Evolutionary conservation across 2,797 vertebrate species (phyloP), one percentile per base, ranked within the genome.

Genomic region (Ceyx erithaca): DNA sequence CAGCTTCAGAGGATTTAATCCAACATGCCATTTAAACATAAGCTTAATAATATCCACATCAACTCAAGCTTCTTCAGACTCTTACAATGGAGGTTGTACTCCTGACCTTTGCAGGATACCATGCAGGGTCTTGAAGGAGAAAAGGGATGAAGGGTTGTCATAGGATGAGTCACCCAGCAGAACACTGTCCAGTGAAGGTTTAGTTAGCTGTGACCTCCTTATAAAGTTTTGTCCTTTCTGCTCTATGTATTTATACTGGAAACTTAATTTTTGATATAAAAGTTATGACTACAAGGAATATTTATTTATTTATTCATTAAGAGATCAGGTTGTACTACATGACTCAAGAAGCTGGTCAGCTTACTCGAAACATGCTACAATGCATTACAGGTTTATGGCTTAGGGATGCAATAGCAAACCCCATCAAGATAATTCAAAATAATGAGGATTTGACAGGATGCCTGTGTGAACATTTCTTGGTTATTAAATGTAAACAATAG

Each of bases 391-490:
- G 22, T 51, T 67, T 70, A 68, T 2, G 21, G 21, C 71, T 77
- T 33, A 45, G 62, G 37, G 14, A 26, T 68, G 71, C 26, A 76
- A 40, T 48, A 85, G 57, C 45, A 92, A 92, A 72, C 11, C 14
- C 46, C 81, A 66, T 59, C 10, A 21, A 58, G 66, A 37, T 48
- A 68, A 82, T 82, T 88, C 64, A 89, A 61, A 84, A 52, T 40
- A 85, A 82, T 33, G 75, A 89, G 71, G 35, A 25, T 69, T 87
- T 93, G 86, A 68, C 45, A 87, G 62, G 72, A 72, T 49, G 58
- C 37, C n/a, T 28, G 16, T 37, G n/a, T 62, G 87, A 72, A 40
- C 41, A 55, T 88, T 81, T 84, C 64, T 49, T 87, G 46, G 35
- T 35, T 83, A 37, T 85, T 89, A 87, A 75, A 83, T 55, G 25